phyloP scores from a whole-genome alignment of 2,113 vertebrate species.

The Cephalopholis sonnerati region DNA sequence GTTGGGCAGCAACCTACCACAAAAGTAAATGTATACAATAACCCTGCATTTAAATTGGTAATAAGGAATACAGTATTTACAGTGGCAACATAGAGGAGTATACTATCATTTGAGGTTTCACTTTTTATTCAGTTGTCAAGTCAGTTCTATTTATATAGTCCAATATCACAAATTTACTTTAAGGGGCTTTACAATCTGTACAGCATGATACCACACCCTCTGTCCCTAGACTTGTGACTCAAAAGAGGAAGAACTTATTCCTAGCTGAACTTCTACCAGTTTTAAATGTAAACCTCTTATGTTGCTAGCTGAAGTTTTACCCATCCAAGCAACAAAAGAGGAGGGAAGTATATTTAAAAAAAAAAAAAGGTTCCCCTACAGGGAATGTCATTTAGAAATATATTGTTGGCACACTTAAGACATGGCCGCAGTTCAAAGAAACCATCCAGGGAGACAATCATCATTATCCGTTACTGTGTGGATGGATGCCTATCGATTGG shows the following conservation, averaged over 20 bases:
- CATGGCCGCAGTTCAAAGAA: constrained; percentile 48
- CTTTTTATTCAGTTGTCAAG: background rate
- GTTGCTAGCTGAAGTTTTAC: background rate
- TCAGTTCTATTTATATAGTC: background rate
- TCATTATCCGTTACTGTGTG: constrained; percentile 38
- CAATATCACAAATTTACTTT: background rate
- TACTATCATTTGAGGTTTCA: background rate
- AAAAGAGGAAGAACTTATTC: background rate
- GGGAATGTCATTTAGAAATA: constrained; percentile 24
- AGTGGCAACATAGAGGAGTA: constrained; percentile 18
- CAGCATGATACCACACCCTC: background rate
- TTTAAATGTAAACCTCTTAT: background rate
- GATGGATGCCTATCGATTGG: constrained; percentile 57
- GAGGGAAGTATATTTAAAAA: background rate
- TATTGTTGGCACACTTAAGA: constrained; percentile 27
- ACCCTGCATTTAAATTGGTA: constrained; percentile 31
- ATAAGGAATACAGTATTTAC: constrained; percentile 52
- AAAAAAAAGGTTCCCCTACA: background rate
- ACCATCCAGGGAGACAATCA: constrained; percentile 21
- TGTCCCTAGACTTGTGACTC: background rate
- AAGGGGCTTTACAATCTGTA: background rate
- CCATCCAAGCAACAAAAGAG: background rate
- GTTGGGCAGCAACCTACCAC: background rate
- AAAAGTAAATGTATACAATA: background rate
- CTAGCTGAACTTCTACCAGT: too few species aligned